phyloP scores from a whole-genome alignment of 1,140 invertebrate species.

The Mamestra configurata region DNA sequence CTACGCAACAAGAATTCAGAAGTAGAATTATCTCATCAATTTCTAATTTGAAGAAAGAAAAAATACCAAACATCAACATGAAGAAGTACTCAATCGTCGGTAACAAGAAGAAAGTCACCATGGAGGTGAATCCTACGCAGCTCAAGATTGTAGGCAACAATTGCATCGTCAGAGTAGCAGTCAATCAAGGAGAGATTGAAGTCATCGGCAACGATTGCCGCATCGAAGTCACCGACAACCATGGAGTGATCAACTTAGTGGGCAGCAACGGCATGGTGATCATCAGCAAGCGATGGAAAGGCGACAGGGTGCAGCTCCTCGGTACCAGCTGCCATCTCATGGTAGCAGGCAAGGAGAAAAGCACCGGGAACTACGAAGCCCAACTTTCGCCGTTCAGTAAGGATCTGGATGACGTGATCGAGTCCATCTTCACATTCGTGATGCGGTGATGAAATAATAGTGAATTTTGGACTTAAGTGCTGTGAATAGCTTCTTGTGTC shows the following conservation, averaged over 20 bases:
- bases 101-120: conserved; percentile 85
- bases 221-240: conserved; percentile 77
- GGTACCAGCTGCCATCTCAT: conserved; percentile 73
- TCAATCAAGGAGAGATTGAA: conserved; percentile 81
- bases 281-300: conserved; percentile 71
- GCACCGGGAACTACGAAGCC: conserved; percentile 69
- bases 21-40: conserved; percentile 30
- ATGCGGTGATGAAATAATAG: conserved; percentile 73
- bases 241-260: conserved; percentile 75
- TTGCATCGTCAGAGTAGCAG: conserved; percentile 75
- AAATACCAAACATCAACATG: conserved; percentile 67
- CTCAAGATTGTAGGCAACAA: conserved; percentile 81
- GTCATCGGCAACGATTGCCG: conserved; percentile 82
- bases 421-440: conserved; percentile 83
- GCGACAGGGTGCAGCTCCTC: conserved; percentile 75
- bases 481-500: conserved; percentile 56
- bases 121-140: conserved; percentile 74
- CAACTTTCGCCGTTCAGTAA: conserved; percentile 84
- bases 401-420: conserved; percentile 83
- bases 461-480: conserved; percentile 58
- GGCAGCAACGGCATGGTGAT: conserved; percentile 76
- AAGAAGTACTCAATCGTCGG: conserved; percentile 82
- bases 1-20: neutral
- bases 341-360: conserved; percentile 78
- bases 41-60: conserved; percentile 30